Base-by-base conservation (phyloP, 2,113 vertebrate species). In the Thalassoma bifasciatum region DNA sequence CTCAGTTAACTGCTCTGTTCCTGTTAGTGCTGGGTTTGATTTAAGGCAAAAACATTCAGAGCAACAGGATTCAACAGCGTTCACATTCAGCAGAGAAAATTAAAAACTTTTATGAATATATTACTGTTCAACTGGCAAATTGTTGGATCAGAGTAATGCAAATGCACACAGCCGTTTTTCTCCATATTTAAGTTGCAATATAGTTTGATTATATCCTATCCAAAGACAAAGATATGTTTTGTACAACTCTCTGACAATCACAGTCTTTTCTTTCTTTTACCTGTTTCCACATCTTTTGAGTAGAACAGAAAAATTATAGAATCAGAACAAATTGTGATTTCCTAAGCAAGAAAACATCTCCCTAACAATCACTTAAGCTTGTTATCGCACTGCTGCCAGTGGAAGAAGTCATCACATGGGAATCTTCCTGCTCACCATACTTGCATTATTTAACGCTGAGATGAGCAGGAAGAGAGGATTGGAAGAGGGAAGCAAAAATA, bases 371-470 rank as follows among this genome's bases (percentile, higher is more conserved):
- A 72, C 38, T 73, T 16, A 17, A 14, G 13, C 17, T 24, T 51
- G 24, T 56, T 61, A 47, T 44, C n/a, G 38, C 36, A 23, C 50
- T 57, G 52, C 50, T 50, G 30, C 46, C 37, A 8, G n/a, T 50
- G 24, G 56, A 71, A 71, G 23, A 59, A 36, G 71, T 72, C 72
- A 84, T 84, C 84, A 58, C 64, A 14, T 56, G 51, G 53, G 58
- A 50, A 79, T 63, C 47, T 56, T 67, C 77, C 36, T 47, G 34
- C 70, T 72, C 61, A 23, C 63, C 50, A 64, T 34, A 74, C 73
- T 19, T 47, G 77, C 75, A 81, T 88, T 90, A 88, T 77, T 86
- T 88, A 85, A 46, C 60, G 81, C 14, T 14, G 54, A 72, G 52
- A 44, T 56, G 66, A 44, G 60, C 36, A 37, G n/a, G 70, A 61